A percentile compares a stretch with the other conserved stretches of the same genome.
Conservation (phyloP, 2,797 vertebrate genomes). For the Periophthalmus magnuspinnatus region DNA sequence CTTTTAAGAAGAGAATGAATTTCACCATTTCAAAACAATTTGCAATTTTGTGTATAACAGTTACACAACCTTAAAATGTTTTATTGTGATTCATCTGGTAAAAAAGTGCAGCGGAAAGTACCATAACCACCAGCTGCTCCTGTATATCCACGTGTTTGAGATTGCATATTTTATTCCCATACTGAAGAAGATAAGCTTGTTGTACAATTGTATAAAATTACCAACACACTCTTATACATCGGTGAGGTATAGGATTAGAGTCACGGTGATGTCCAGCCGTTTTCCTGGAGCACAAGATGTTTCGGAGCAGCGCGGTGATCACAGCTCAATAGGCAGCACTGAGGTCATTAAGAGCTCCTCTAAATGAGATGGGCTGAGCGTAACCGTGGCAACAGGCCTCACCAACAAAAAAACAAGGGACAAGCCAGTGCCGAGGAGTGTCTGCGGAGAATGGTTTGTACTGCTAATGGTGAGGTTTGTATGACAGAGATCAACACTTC, state of each 20-base stretch:
- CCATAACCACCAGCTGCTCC: not conserved
- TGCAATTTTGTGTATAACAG: too few relatives aligned
- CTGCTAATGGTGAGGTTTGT: conserved; percentile 16
- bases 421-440: conserved; percentile 5
- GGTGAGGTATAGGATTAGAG: not conserved
- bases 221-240: not conserved
- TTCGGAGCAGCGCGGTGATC: conserved; percentile 53
- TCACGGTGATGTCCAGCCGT: conserved; percentile 1
- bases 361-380: conserved; percentile 51
- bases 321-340: conserved; percentile 48
- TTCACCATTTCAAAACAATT: too few relatives aligned
- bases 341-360: conserved; percentile 55
- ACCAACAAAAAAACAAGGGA: conserved; percentile 37
- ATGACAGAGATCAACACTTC: not conserved
- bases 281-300: conserved; percentile 19
- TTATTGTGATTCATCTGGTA: too few relatives aligned
- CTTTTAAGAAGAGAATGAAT: too few relatives aligned
- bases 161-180: not conserved
- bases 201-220: not conserved
- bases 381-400: conserved; percentile 69
- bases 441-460: conserved; percentile 10
- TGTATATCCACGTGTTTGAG: not conserved
- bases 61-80: too few relatives aligned
- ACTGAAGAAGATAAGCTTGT: not conserved
- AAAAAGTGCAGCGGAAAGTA: not conserved